A percentile compares a stretch with the other conserved stretches of the same genome.
These are phyloP conservation scores for Leptogaster cylindrica DNA, from an alignment of 2,888 invertebrate genomes.

Conservation along the genomic window DNA sequence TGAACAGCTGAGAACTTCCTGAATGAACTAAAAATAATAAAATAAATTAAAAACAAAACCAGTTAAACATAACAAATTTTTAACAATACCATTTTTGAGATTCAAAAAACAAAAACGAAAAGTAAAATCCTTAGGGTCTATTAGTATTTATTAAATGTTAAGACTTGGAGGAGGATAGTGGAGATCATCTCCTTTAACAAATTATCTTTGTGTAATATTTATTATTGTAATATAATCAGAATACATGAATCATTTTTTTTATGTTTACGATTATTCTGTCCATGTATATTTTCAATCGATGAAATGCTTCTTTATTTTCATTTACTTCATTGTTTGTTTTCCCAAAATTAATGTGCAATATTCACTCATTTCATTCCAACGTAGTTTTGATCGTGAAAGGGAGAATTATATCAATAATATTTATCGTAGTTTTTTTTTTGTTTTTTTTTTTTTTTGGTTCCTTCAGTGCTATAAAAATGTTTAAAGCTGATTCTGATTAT, in stretches of 20 bases:
- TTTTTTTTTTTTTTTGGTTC: too few relatives aligned
- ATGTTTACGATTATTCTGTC: slow-evolving; percentile 1
- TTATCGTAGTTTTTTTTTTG: neutral
- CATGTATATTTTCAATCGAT: neutral
- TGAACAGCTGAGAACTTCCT: neutral
- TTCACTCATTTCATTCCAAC: slow-evolving; percentile 18
- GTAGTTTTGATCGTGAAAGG: neutral
- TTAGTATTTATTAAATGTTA: slow-evolving; percentile 25
- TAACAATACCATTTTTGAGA: slow-evolving; percentile 11
- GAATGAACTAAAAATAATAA: slow-evolving; percentile 20
- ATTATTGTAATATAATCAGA: slow-evolving; percentile 5
- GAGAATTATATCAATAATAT: neutral
- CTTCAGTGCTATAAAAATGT: too few relatives aligned
- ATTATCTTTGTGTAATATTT: slow-evolving; percentile 25
- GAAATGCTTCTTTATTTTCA: neutral
- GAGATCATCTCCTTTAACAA: neutral
- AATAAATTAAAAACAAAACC: too few relatives aligned
- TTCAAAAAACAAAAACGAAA: slow-evolving; percentile 21
- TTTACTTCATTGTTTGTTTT: neutral
- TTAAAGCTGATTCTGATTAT: too few relatives aligned
- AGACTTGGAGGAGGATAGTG: slow-evolving; percentile 17
- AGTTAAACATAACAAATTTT: slow-evolving; percentile 14
- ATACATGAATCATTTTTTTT: slow-evolving; percentile 17
- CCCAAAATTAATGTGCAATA: slow-evolving; percentile 24
- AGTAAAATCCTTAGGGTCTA: slow-evolving; percentile 34